Base-by-base conservation (phyloP, 2,797 vertebrate genomes). In the Xenentodon cancila region DNA sequence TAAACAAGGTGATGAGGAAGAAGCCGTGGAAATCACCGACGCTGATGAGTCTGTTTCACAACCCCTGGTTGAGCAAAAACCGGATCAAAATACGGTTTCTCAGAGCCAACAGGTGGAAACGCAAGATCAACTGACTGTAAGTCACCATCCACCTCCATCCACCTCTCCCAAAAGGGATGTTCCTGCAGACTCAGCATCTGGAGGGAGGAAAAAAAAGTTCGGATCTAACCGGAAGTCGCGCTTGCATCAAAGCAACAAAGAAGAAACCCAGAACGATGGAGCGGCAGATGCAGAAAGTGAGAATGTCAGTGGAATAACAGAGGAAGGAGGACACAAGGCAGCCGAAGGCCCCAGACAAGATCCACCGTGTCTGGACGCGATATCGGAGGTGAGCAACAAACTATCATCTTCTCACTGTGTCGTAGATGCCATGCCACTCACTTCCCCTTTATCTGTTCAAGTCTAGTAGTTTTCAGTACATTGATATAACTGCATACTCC, bases 181-280 rank as follows among this genome's bases (percentile, higher is more conserved):
- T 0, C 25, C 40, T 32, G 62, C 79, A 53, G 75, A 88, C 71
- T 25, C 64, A 16, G 59, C 61, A 53, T 59, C 59, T 27, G 60
- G 22, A 42, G 65, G 72, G 5, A 88, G 73, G 47, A 90, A 62
- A 68, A 86, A 84, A 69, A 92, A 92, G 70, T 32, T 92, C 74
- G 87, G 89, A 63, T 89, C 89, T 19, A 59, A 72, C 48, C 58
- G 86, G 15, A 88, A 66, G 84, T 65, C 77, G 40, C 67, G 0
- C 47, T 60, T 68, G 68, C 72, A 68, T 37, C 69, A 73, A 37
- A 53, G 12, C 53, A 9, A 43, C 7, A 51, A 48, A 16, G 47
- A 56, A 3, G 72, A 75, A 76, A 67, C 48, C 15, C n/a, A 34
- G 44, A 25, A 57, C 32, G 74, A 52, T 13, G 53, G 7, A 42